Evolutionary conservation across 2,888 invertebrate species (phyloP).

Genomic region (Thalpophila matura): DNA sequence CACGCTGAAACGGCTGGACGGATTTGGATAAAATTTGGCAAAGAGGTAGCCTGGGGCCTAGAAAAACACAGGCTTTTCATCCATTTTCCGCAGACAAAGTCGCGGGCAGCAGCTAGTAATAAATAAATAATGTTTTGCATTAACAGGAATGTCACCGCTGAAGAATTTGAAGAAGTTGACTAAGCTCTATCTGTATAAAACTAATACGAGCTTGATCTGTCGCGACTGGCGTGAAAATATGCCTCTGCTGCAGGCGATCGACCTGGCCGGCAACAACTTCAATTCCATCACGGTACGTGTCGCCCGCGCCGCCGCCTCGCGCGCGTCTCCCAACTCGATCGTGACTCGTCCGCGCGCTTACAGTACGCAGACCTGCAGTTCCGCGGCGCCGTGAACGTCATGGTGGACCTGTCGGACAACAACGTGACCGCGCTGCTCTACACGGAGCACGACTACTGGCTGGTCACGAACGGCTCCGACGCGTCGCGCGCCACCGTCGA

Average conservation of each 20-base stretch:
- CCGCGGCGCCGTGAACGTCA: not conserved
- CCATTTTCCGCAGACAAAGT: too few species aligned
- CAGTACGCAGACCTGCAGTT: conserved; percentile 54
- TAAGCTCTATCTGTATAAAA: conserved; percentile 25
- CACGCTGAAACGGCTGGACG: too few species aligned
- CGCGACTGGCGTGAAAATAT: conserved; percentile 50
- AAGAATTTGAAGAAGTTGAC: conserved; percentile 13
- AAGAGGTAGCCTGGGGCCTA: too few species aligned
- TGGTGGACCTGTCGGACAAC: conserved; percentile 31
- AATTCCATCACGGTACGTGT: conserved; percentile 37
- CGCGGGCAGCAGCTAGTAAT: too few species aligned
- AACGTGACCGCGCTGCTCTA: conserved; percentile 29
- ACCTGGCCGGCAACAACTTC: conserved; percentile 44
- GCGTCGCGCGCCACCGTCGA: not conserved
- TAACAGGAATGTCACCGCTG: conserved; percentile 45
- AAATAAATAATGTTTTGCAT: too few species aligned
- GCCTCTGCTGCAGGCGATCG: conserved; percentile 29
- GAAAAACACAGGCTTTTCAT: too few species aligned
- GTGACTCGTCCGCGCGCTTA: not conserved
- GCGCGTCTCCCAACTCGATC: too few species aligned
- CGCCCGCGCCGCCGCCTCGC: too few species aligned
- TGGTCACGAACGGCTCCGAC: not conserved
- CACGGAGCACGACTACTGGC: conserved; percentile 18
- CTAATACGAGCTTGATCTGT: conserved; percentile 39
- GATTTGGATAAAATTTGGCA: too few species aligned